phyloP scores from a whole-genome alignment of 2,113 vertebrate genomes.

The Neopipo cinnamomea region DNA sequence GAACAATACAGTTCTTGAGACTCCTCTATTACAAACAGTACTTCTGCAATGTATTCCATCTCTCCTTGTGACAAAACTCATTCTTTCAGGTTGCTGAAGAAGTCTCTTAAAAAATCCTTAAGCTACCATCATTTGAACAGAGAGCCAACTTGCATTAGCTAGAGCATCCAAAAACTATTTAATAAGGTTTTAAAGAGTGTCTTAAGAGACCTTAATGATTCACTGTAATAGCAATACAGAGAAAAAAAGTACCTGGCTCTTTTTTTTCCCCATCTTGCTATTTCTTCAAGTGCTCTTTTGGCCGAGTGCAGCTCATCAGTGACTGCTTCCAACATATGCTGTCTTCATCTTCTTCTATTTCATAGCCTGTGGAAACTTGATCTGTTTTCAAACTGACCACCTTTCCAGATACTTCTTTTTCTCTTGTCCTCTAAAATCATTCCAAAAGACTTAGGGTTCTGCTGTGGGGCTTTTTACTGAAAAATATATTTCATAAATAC shows the following conservation, averaged over 20 bases:
- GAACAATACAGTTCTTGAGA: neutral
- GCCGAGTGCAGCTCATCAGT: constrained; percentile 34
- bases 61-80: constrained; percentile 19
- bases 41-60: neutral
- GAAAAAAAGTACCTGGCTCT: constrained; percentile 41
- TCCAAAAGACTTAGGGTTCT: constrained; percentile 38
- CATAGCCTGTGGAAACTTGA: neutral
- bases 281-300: constrained; percentile 47
- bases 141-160: constrained; percentile 16
- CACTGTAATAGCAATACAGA: constrained; percentile 16
- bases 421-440: constrained; percentile 33
- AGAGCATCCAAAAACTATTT: constrained; percentile 23
- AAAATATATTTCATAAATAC: neutral
- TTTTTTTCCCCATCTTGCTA: neutral
- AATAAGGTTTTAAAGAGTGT: constrained; percentile 43
- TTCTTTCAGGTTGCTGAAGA: constrained; percentile 27
- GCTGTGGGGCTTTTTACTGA: neutral
- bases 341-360: constrained; percentile 10
- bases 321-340: neutral
- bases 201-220: constrained; percentile 55
- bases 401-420: constrained; percentile 44
- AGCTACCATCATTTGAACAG: neutral
- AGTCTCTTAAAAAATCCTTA: constrained; percentile 55
- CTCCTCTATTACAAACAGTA: neutral
- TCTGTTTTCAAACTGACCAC: constrained; percentile 57